Conservation (phyloP, 2,797 vertebrate genomes). For the Siniperca obscura region DNA sequence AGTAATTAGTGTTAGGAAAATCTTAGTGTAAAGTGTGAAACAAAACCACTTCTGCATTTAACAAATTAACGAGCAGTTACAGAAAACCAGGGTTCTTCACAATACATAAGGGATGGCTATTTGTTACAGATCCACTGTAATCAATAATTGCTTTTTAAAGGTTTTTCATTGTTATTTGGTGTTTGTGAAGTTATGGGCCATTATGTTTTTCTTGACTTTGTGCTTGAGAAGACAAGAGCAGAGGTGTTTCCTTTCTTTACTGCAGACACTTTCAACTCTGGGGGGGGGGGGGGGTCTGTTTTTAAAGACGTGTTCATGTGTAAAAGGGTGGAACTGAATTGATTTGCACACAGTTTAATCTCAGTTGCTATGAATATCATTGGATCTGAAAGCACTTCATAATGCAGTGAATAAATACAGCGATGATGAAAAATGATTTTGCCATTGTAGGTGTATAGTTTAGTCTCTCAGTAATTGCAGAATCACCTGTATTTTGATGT, state of each 20-base stretch:
- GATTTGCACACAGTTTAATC: not conserved
- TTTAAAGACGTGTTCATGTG: not conserved
- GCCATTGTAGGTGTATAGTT: too few species aligned
- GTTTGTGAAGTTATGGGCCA: constrained; percentile 10
- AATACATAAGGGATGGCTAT: not conserved
- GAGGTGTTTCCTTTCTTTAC: not conserved
- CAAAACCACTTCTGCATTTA: not conserved
- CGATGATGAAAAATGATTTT: not conserved
- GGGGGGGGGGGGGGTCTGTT: too few species aligned
- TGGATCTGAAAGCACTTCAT: not conserved
- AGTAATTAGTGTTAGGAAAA: not conserved
- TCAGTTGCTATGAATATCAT: not conserved
- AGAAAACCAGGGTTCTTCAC: not conserved
- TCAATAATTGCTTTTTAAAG: not conserved
- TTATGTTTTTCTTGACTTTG: not conserved
- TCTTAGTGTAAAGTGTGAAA: not conserved
- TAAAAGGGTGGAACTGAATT: not conserved
- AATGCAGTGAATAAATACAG: not conserved
- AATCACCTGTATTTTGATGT: not conserved
- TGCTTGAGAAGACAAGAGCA: not conserved
- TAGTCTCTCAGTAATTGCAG: not conserved
- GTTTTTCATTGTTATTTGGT: not conserved
- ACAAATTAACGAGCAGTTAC: not conserved
- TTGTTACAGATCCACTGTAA: not conserved
- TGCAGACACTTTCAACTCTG: constrained; percentile 9